Conservation (phyloP, 2,113 vertebrate species). For the Cryptotis parvus region DNA sequence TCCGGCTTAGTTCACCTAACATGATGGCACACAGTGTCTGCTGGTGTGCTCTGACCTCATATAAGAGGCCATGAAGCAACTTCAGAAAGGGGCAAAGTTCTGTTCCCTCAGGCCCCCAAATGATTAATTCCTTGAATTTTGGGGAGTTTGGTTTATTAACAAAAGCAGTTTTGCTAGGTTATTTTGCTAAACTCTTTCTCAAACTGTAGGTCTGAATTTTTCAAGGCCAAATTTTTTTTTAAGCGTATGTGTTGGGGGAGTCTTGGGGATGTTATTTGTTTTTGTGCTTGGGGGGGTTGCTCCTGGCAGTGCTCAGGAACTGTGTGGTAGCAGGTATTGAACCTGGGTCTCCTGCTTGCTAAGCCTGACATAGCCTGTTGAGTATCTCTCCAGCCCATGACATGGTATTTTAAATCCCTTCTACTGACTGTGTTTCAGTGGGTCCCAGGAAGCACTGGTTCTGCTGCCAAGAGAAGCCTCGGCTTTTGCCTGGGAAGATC, state of each 20-base stretch:
- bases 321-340: too few relatives aligned
- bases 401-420: background rate
- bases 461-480: conserved; percentile 90
- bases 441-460: conserved; percentile 82
- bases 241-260: background rate
- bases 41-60: background rate
- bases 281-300: background rate
- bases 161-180: background rate
- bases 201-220: background rate
- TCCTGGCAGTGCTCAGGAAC: too few relatives aligned
- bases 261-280: background rate
- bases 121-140: background rate
- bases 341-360: background rate
- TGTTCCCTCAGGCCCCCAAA: background rate
- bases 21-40: background rate
- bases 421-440: conserved; percentile 82
- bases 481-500: conserved; percentile 94
- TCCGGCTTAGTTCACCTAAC: too few relatives aligned
- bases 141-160: conserved; percentile 21
- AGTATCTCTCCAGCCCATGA: background rate
- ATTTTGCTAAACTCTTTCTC: background rate
- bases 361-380: background rate
- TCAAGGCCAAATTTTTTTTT: background rate
- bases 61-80: background rate
- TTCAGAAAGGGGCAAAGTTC: background rate